A percentile compares a stretch with the other conserved stretches of the same genome.
Evolutionary conservation across 2,797 vertebrate species (phyloP).

Genomic region (Acridotheres tristis): DNA sequence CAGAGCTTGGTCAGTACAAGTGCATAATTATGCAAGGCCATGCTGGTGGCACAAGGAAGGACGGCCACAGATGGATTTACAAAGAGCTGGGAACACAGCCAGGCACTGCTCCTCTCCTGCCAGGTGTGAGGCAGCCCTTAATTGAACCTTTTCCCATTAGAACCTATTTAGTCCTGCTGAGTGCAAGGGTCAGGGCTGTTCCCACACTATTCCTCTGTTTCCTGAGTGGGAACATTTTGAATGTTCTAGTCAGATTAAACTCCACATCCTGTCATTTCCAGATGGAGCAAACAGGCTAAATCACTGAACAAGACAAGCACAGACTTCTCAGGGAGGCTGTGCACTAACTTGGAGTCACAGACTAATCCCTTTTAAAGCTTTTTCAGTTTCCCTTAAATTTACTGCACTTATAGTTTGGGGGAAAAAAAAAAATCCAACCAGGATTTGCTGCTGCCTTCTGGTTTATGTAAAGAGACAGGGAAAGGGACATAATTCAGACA

Average conservation of each 20-base stretch:
- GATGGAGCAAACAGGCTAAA: background rate
- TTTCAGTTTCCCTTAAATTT: background rate
- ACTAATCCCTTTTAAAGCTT: background rate
- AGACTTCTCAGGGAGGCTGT: background rate
- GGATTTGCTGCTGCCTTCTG: background rate
- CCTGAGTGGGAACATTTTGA: background rate
- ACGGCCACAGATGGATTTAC: background rate
- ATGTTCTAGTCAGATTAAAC: background rate
- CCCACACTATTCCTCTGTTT: background rate
- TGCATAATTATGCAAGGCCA: background rate
- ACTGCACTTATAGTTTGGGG: background rate
- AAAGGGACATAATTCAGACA: background rate
- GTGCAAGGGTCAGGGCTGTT: background rate
- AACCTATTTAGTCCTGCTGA: background rate
- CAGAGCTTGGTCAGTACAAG: background rate
- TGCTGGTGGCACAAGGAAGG: background rate
- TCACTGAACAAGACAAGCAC: background rate
- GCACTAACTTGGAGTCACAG: background rate
- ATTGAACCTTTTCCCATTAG: background rate
- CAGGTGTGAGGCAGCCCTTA: slow-evolving; percentile 4
- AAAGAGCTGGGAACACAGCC: slow-evolving; percentile 7
- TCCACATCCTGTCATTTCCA: background rate
- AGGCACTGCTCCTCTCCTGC: background rate
- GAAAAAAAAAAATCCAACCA: background rate
- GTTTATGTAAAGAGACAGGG: background rate